Percentiles rank a stretch among this genome's conserved stretches.
Conservation (phyloP, 2,797 vertebrate genomes). For the Tragelaphus oryx region DNA sequence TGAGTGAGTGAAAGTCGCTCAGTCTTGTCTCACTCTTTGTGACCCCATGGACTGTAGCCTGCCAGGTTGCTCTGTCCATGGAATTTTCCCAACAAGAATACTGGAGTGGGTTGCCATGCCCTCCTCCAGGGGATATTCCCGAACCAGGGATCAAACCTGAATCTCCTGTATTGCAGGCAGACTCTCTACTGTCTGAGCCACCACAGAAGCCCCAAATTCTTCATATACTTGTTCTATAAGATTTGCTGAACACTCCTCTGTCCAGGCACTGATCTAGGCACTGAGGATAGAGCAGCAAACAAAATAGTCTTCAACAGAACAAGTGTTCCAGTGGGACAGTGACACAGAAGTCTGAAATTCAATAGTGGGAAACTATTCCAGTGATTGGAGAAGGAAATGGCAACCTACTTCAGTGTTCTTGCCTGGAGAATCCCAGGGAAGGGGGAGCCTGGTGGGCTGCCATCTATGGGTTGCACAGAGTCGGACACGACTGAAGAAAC, state of each 20-base stretch:
- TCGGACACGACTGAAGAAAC: too few relatives aligned
- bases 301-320: background rate
- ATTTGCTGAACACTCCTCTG: background rate
- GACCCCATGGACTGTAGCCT: background rate
- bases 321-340: background rate
- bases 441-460: too few relatives aligned
- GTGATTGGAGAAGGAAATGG: background rate
- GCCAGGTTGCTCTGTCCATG: background rate
- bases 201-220: background rate
- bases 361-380: background rate
- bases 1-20: background rate
- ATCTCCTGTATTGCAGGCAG: background rate
- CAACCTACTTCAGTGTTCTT: too few relatives aligned
- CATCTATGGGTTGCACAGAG: accelerated
- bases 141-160: background rate
- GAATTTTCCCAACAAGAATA: background rate
- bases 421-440: too few relatives aligned
- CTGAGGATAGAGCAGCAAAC: background rate
- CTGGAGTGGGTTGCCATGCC: background rate
- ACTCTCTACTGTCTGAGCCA: background rate
- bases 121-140: background rate
- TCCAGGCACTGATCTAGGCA: background rate
- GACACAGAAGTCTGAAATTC: background rate
- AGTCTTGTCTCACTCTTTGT: background rate
- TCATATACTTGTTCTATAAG: background rate